These are phyloP conservation scores for Zaprionus tsacasi DNA, from an alignment of 1,140 invertebrate species.

Conservation along the genomic window DNA sequence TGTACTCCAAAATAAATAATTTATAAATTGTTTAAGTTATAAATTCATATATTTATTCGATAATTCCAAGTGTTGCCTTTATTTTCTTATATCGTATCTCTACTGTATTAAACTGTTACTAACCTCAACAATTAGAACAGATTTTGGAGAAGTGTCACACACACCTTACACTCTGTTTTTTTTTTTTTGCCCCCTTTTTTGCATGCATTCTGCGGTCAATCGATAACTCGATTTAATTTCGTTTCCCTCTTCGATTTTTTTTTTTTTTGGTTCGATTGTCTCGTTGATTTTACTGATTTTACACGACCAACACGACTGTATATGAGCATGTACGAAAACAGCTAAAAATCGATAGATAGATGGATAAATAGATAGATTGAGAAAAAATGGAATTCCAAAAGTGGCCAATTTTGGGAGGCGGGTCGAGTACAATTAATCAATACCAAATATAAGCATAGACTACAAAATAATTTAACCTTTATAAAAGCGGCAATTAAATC, in stretches of 20 bases:
- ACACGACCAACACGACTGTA: not conserved
- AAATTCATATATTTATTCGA: too few species aligned
- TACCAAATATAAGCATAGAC: slow-evolving; percentile 74
- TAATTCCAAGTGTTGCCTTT: not conserved
- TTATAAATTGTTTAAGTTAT: too few species aligned
- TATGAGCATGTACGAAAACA: slow-evolving; percentile 1
- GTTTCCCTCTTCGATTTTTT: not conserved
- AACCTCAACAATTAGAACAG: slow-evolving; percentile 44
- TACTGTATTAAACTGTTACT: slow-evolving; percentile 21
- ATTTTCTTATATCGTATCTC: not conserved
- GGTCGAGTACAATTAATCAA: slow-evolving; percentile 78
- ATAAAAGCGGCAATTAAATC: slow-evolving; percentile 71
- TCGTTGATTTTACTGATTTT: slow-evolving; percentile 12
- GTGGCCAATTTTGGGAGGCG: slow-evolving; percentile 66
- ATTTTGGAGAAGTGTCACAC: slow-evolving; percentile 65
- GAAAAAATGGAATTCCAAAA: slow-evolving; percentile 34
- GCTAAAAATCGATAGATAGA: not conserved
- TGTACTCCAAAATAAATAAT: too few species aligned
- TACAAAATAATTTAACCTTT: slow-evolving; percentile 82
- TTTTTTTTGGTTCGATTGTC: slow-evolving; percentile 9
- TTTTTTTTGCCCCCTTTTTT: not conserved
- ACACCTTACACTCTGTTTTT: slow-evolving; percentile 36
- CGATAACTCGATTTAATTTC: slow-evolving; percentile 28
- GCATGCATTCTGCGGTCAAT: slow-evolving; percentile 24
- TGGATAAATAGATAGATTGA: not conserved